Percentiles rank a stretch among this genome's conserved stretches.
phyloP scores from a whole-genome alignment of 2,113 vertebrate species.

The Erythrocebus patas region DNA sequence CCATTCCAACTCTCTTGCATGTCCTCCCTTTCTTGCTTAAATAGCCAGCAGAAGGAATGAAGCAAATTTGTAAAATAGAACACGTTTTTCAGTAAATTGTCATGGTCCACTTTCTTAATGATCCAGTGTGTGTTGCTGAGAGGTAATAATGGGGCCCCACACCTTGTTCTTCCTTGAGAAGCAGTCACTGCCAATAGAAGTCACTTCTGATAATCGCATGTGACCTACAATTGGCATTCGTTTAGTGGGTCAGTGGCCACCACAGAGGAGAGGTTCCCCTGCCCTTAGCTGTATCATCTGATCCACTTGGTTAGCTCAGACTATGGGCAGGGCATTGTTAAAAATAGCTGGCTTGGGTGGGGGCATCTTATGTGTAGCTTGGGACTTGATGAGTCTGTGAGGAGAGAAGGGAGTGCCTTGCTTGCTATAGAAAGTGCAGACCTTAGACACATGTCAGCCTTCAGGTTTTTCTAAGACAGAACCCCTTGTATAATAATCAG shows the following conservation, averaged over 20 bases:
- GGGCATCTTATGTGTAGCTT: conserved; percentile 13
- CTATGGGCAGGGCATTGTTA: conserved; percentile 2
- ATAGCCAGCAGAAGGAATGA: not conserved
- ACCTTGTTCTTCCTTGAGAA: not conserved
- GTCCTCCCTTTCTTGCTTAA: not conserved
- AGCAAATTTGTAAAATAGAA: not conserved
- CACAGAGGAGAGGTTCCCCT: not conserved
- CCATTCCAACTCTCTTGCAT: not conserved
- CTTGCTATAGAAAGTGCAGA: conserved; percentile 47
- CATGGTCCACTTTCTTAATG: not conserved
- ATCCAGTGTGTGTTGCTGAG: not conserved
- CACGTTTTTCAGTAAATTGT: not conserved
- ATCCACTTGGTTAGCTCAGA: conserved; percentile 50
- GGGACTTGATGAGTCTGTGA: not conserved
- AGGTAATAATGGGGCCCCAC: not conserved
- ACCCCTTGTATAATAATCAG: not conserved
- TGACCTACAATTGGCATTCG: conserved; percentile 26
- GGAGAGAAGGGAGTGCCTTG: conserved; percentile 4
- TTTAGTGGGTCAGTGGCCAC: conserved; percentile 45
- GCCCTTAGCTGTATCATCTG: conserved; percentile 48
- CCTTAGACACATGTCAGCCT: conserved; percentile 28
- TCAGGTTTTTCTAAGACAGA: conserved; percentile 34
- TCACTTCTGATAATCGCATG: not conserved
- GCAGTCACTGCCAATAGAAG: conserved; percentile 2
- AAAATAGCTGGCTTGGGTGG: conserved; percentile 41